phyloP scores from a whole-genome alignment of 1,140 invertebrate species.

The Thaumetopoea pityocampa region DNA sequence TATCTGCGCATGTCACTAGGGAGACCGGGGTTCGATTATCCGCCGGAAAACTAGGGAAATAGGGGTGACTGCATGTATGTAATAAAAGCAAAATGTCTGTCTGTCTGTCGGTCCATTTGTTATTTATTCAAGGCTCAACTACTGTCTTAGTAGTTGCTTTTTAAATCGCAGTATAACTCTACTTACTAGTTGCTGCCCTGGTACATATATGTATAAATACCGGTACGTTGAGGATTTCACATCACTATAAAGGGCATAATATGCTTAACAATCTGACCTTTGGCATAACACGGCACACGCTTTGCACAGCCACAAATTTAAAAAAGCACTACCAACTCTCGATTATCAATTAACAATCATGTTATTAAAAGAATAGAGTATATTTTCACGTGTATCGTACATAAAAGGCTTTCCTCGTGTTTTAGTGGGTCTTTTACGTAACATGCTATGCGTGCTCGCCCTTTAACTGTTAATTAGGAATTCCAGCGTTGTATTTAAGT shows the following conservation, averaged over 20 bases:
- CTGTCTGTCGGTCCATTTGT: too few relatives aligned
- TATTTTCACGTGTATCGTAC: conserved; percentile 3
- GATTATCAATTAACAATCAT: conserved; percentile 10
- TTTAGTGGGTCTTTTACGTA: conserved; percentile 13
- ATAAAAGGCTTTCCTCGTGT: conserved; percentile 10
- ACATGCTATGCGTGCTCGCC: conserved; percentile 24
- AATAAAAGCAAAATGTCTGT: too few relatives aligned
- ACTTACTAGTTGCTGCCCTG: too few relatives aligned
- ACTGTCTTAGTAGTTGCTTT: too few relatives aligned
- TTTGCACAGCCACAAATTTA: conserved; percentile 9
- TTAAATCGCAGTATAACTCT: too few relatives aligned
- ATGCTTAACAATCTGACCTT: conserved; percentile 28
- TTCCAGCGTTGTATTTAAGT: conserved; percentile 18
- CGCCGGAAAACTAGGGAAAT: too few relatives aligned
- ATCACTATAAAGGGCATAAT: conserved; percentile 7
- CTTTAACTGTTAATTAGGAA: conserved; percentile 31
- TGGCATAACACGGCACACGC: conserved; percentile 40
- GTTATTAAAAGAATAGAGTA: conserved; percentile 8
- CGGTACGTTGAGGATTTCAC: too few relatives aligned
- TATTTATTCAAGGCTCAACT: too few relatives aligned
- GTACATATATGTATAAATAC: too few relatives aligned
- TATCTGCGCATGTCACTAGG: too few relatives aligned
- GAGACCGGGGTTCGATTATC: too few relatives aligned
- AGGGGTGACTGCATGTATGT: too few relatives aligned
- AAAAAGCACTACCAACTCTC: conserved; percentile 15